phyloP scores from a whole-genome alignment of 2,113 vertebrate genomes.

The Harpagus bidentatus region DNA sequence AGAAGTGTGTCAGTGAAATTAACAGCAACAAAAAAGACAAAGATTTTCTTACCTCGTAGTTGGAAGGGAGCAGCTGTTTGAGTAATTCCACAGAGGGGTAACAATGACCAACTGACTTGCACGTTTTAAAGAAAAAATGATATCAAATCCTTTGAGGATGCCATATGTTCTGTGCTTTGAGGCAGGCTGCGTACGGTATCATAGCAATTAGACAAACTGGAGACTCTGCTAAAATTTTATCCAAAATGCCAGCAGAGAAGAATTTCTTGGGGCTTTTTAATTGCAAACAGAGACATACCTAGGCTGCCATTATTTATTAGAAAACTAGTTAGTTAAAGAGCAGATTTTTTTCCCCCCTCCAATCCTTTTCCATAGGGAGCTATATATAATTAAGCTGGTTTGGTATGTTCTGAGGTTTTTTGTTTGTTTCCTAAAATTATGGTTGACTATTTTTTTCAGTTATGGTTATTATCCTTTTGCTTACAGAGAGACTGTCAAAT shows the following conservation, averaged over 20 bases:
- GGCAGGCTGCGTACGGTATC: slow-evolving; percentile 28
- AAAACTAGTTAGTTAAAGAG: slow-evolving; percentile 45
- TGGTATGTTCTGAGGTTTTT: neutral
- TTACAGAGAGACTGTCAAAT: neutral
- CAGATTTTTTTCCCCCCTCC: neutral
- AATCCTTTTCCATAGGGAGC: neutral
- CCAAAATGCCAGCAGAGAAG: slow-evolving; percentile 59
- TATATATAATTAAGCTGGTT: neutral
- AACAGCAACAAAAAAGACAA: slow-evolving; percentile 59
- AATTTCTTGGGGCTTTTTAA: slow-evolving; percentile 56
- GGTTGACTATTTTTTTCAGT: neutral
- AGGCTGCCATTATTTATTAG: slow-evolving; percentile 43
- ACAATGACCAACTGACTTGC: slow-evolving; percentile 70
- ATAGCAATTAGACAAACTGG: slow-evolving; percentile 54
- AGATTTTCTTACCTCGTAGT: slow-evolving; percentile 60
- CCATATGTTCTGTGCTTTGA: slow-evolving; percentile 70
- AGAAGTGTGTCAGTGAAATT: slow-evolving; percentile 25
- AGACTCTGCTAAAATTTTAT: slow-evolving; percentile 48
- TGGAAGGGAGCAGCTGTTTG: slow-evolving; percentile 72
- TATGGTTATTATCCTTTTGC: neutral
- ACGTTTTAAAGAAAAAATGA: slow-evolving; percentile 62
- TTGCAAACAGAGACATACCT: neutral
- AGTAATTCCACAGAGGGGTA: slow-evolving; percentile 62
- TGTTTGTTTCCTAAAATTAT: neutral
- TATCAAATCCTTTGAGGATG: slow-evolving; percentile 70